Conservation (phyloP, 2,113 vertebrate species). For the Plotosus lineatus region DNA sequence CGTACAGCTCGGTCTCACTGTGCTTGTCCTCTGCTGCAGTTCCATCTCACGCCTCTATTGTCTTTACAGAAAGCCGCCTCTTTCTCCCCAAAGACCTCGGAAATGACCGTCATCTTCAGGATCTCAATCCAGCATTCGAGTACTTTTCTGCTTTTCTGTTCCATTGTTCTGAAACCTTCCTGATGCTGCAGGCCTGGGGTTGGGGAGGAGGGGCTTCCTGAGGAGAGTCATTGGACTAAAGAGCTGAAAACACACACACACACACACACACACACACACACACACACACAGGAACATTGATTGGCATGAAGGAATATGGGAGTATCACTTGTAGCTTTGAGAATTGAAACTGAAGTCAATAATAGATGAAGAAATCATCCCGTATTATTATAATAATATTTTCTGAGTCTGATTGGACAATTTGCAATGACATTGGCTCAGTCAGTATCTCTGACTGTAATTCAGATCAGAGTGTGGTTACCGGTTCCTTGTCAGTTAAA, state of each 20-base stretch:
- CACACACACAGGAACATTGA: neutral
- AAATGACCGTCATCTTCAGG: constrained; percentile 27
- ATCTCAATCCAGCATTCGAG: constrained; percentile 39
- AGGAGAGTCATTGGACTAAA: constrained; percentile 35
- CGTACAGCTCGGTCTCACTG: constrained; percentile 43
- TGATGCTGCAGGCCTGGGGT: neutral
- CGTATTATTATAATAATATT: neutral
- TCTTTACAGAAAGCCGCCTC: constrained; percentile 44
- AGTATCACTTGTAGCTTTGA: neutral
- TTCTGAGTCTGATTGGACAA: neutral
- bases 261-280: neutral
- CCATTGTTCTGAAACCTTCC: constrained; percentile 42
- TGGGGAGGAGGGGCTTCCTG: constrained; percentile 26
- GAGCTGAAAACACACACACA: constrained; percentile 4
- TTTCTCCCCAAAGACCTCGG: constrained; percentile 6
- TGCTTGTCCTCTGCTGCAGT: constrained; percentile 34
- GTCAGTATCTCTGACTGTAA: too few species aligned
- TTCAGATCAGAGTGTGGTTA: too few species aligned
- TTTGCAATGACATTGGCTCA: neutral
- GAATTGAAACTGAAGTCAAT: neutral
- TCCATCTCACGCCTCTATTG: constrained; percentile 39
- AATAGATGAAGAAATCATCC: neutral
- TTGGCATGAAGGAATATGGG: constrained; percentile 16
- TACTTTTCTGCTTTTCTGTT: neutral
- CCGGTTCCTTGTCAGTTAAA: too few species aligned